A percentile compares a stretch with the other conserved stretches of the same genome.
phyloP scores from a whole-genome alignment of 2,888 invertebrate species.

The Adelphocoris suturalis region DNA sequence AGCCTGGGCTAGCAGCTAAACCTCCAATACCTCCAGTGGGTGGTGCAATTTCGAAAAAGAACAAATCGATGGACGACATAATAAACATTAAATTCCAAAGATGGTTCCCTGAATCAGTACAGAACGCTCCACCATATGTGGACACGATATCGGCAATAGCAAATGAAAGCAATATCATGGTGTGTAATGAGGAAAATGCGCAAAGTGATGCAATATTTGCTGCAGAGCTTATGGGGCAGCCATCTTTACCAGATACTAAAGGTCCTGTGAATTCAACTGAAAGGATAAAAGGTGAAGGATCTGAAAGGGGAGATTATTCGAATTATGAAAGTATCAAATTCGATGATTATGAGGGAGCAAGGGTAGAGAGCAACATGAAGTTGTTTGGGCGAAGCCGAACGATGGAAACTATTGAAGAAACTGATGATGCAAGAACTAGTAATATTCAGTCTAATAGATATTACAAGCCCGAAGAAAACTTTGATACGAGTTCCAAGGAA shows the following conservation, averaged over 20 bases:
- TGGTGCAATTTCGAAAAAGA: conserved; percentile 46
- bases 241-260: not conserved
- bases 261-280: not conserved
- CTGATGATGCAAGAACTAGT: conserved; percentile 55
- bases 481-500: conserved; percentile 44
- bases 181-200: not conserved
- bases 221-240: conserved; percentile 22
- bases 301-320: conserved; percentile 1
- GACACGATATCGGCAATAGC: conserved; percentile 63
- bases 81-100: conserved; percentile 77
- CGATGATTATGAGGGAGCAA: conserved; percentile 71
- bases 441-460: not conserved
- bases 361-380: conserved; percentile 68
- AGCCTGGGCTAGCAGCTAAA: conserved; percentile 76
- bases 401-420: conserved; percentile 73
- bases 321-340: conserved; percentile 65
- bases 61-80: conserved; percentile 75
- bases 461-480: conserved; percentile 30
- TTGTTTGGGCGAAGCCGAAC: conserved; percentile 65
- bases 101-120: conserved; percentile 77
- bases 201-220: not conserved
- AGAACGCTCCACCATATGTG: conserved; percentile 67
- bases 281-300: not conserved
- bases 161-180: not conserved
- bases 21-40: conserved; percentile 76